Percentiles rank a stretch among this genome's conserved stretches.
Evolutionary conservation across 2,113 vertebrate species (phyloP).

Genomic region (Muscicapa adusta): DNA sequence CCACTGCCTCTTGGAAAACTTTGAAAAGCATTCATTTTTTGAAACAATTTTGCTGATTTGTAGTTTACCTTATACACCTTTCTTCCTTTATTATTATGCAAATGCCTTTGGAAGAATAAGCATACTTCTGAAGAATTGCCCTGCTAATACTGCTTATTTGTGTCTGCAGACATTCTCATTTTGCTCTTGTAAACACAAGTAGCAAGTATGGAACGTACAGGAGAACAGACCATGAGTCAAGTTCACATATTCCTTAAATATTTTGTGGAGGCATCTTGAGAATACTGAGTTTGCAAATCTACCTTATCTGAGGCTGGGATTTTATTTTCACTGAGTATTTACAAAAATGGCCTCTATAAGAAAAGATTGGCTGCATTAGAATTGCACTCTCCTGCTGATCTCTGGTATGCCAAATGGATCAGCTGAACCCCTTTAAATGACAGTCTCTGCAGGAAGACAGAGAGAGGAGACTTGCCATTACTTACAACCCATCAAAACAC

Average conservation of each 20-base stretch:
- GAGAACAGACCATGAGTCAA: neutral
- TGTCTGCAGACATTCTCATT: constrained; percentile 1
- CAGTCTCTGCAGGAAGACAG: neutral
- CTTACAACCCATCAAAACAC: neutral
- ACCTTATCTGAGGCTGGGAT: neutral
- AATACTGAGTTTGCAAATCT: neutral
- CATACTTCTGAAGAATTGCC: constrained; percentile 11
- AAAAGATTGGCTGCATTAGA: neutral
- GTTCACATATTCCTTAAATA: neutral
- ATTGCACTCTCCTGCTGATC: neutral
- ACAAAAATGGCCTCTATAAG: neutral
- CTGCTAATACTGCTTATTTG: constrained; percentile 19
- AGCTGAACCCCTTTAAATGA: constrained; percentile 7
- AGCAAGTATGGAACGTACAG: neutral
- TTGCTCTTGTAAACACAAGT: constrained; percentile 3
- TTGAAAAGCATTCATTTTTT: constrained; percentile 37
- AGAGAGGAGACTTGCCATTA: neutral
- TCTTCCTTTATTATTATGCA: constrained; percentile 41
- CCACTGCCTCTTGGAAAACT: constrained; percentile 25
- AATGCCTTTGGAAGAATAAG: constrained; percentile 31
- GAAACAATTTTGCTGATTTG: constrained; percentile 42
- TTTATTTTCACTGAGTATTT: neutral
- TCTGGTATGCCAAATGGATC: neutral
- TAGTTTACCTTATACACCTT: constrained; percentile 28
- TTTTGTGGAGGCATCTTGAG: neutral